phyloP scores from a whole-genome alignment of 2,888 invertebrate species.

The Drosophila tanythrix region DNA sequence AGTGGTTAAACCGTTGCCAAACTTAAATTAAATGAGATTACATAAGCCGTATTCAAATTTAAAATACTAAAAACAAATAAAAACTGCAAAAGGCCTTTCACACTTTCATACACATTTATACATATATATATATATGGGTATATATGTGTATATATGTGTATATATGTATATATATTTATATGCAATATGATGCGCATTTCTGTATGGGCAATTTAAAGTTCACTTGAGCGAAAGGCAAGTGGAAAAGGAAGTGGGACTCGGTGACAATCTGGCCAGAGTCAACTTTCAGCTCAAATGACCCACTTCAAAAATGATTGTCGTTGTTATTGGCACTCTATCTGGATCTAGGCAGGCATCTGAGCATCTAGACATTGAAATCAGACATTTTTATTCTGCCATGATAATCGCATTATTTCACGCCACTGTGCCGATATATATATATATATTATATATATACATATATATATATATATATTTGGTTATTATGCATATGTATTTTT shows the following conservation, averaged over 20 bases:
- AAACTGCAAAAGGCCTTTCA: neutral
- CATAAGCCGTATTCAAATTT: neutral
- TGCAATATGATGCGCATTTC: neutral
- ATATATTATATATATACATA: neutral
- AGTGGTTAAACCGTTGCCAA: slow-evolving; percentile 3
- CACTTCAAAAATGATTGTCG: slow-evolving; percentile 41
- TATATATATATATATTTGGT: neutral
- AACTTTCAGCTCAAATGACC: slow-evolving; percentile 36
- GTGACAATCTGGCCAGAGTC: slow-evolving; percentile 2
- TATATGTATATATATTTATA: neutral
- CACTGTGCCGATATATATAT: slow-evolving; percentile 37
- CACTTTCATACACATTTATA: neutral
- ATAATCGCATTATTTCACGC: slow-evolving; percentile 59
- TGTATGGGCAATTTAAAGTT: slow-evolving; percentile 1
- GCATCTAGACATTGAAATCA: slow-evolving; percentile 42
- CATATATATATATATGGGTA: neutral
- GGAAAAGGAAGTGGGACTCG: neutral
- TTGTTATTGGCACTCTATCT: neutral
- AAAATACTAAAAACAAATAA: neutral
- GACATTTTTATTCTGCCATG: slow-evolving; percentile 58
- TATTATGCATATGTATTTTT: neutral
- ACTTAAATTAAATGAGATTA: neutral
- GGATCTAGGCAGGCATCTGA: neutral
- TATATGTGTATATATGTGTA: neutral
- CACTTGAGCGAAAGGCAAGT: neutral